A percentile compares a stretch with the other conserved stretches of the same genome.
phyloP scores from a whole-genome alignment of 2,888 invertebrate genomes.

The Schizotus pectinicornis region DNA sequence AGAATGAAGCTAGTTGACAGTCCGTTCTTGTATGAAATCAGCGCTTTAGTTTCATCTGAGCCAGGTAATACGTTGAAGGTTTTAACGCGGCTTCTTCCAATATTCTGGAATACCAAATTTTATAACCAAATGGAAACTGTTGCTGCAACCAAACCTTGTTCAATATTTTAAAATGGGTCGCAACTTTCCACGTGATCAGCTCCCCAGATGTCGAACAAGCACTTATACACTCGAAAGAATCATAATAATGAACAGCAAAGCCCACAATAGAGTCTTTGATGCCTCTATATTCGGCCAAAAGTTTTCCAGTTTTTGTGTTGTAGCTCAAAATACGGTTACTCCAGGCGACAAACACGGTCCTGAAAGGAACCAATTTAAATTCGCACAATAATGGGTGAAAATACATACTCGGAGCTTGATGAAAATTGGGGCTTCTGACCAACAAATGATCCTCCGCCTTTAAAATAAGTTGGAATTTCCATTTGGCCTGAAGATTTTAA shows the following conservation, averaged over 20 bases:
- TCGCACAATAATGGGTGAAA: not conserved
- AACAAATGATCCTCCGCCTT: constrained; percentile 69
- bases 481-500: too few relatives aligned
- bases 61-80: constrained; percentile 38
- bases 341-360: constrained; percentile 67
- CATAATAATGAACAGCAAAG: constrained; percentile 58
- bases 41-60: constrained; percentile 32
- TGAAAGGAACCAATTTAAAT: constrained; percentile 47
- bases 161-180: constrained; percentile 60
- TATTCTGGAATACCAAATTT: constrained; percentile 37
- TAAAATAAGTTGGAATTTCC: constrained; percentile 60
- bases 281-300: constrained; percentile 64
- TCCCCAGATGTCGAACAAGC: constrained; percentile 65
- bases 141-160: constrained; percentile 55
- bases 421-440: constrained; percentile 68
- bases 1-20: constrained; percentile 31
- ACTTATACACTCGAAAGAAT: constrained; percentile 58
- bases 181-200: constrained; percentile 64
- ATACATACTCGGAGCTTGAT: constrained; percentile 66
- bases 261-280: constrained; percentile 61
- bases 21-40: constrained; percentile 38
- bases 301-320: constrained; percentile 69
- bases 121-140: not conserved
- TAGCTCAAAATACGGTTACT: constrained; percentile 67
- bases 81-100: constrained; percentile 32